Percentiles rank a stretch among this genome's conserved stretches.
phyloP scores from a whole-genome alignment of 1,140 invertebrate genomes.

The Aphaenogaster ashmeadi region DNA sequence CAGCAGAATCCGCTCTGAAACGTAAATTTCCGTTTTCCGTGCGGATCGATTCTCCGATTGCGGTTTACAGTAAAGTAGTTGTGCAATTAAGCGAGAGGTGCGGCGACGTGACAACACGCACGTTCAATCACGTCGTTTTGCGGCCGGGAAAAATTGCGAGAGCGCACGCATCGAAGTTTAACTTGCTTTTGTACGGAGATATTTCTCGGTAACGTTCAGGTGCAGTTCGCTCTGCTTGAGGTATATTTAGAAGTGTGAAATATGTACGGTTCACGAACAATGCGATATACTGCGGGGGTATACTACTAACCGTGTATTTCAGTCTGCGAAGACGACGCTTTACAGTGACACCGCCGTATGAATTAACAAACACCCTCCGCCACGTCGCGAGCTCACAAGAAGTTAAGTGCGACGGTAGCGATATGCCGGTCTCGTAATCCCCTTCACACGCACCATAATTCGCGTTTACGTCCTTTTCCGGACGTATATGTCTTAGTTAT shows the following conservation, averaged over 20 bases:
- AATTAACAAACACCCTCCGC: conserved; percentile 73
- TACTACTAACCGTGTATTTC: conserved; percentile 64
- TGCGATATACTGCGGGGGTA: conserved; percentile 65
- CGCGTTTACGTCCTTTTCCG: conserved; percentile 69
- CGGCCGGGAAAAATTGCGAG: not conserved
- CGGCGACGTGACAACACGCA: not conserved
- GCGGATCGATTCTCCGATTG: not conserved
- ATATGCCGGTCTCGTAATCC: conserved; percentile 65
- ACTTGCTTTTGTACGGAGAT: not conserved
- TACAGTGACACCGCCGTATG: conserved; percentile 73
- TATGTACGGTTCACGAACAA: conserved; percentile 67
- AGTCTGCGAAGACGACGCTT: conserved; percentile 73
- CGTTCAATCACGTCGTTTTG: conserved; percentile 19
- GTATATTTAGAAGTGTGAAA: conserved; percentile 73
- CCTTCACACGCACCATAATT: conserved; percentile 69
- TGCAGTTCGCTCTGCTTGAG: conserved; percentile 47
- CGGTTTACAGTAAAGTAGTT: not conserved
- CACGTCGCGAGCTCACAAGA: conserved; percentile 57
- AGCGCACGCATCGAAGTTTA: conserved; percentile 15
- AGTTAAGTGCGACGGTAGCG: conserved; percentile 66
- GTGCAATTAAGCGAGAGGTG: not conserved
- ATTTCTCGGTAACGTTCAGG: conserved; percentile 36
- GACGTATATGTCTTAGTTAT: conserved; percentile 48
- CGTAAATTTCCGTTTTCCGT: not conserved
- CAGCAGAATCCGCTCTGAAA: not conserved